Evolutionary conservation across 2,797 vertebrate genomes (phyloP).

Genomic region (Tiaroga cobitis): DNA sequence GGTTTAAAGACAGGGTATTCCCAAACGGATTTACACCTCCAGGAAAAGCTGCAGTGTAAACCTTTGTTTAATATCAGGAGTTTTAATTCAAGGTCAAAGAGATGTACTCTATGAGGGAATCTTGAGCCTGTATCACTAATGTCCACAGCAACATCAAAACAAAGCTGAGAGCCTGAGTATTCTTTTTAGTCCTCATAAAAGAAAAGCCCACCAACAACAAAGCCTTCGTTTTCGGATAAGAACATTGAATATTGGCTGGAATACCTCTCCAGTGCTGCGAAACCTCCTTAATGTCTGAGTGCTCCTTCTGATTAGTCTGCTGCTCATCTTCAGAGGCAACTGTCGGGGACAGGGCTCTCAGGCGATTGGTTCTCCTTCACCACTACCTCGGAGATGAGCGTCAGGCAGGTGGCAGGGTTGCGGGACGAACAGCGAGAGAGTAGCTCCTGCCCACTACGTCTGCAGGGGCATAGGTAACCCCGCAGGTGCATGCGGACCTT

Average conservation of each 20-base stretch:
- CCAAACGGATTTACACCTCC: background rate
- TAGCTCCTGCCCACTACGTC: slow-evolving; percentile 43
- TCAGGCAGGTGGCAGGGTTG: slow-evolving; percentile 49
- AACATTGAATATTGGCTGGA: slow-evolving; percentile 21
- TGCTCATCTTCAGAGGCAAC: slow-evolving; percentile 44
- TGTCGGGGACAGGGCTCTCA: slow-evolving; percentile 24
- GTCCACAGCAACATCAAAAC: slow-evolving; percentile 30
- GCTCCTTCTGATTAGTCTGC: slow-evolving; percentile 8
- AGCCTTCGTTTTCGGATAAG: slow-evolving; percentile 20
- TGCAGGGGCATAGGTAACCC: slow-evolving; percentile 71
- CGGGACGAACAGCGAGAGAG: slow-evolving; percentile 45
- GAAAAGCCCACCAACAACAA: slow-evolving; percentile 24
- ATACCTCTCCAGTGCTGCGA: background rate
- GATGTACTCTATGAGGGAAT: slow-evolving; percentile 1
- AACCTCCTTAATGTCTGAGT: slow-evolving; percentile 19
- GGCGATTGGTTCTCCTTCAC: slow-evolving; percentile 48
- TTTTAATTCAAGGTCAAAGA: slow-evolving; percentile 22
- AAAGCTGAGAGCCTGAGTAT: background rate
- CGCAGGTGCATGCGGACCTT: slow-evolving; percentile 78
- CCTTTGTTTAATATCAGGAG: background rate
- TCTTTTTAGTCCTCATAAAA: slow-evolving; percentile 27
- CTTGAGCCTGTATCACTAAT: slow-evolving; percentile 2
- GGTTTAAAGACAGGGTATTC: slow-evolving; percentile 2
- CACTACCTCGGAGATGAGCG: slow-evolving; percentile 48
- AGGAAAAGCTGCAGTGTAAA: background rate